A percentile compares a stretch with the other conserved stretches of the same genome.
Evolutionary conservation across 2,797 vertebrate genomes (phyloP).

Genomic region (Hipposideros larvatus): DNA sequence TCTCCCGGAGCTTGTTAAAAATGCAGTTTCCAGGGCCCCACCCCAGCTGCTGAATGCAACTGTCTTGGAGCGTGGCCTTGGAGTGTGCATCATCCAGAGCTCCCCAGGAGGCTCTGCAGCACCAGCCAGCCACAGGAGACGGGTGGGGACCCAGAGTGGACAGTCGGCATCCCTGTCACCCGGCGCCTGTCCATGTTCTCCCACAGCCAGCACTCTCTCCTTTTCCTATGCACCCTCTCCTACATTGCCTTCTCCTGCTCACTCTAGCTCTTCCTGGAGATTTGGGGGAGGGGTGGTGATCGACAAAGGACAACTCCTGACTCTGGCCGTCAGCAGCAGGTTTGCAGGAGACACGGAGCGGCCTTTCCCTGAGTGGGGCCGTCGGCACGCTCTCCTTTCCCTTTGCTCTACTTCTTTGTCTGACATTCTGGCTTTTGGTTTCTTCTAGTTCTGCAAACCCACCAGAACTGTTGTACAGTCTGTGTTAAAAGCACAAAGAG

Average conservation of each 20-base stretch:
- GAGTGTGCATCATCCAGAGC: background rate
- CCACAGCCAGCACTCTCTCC: no score
- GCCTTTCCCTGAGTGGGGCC: background rate
- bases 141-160: background rate
- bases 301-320: background rate
- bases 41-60: background rate
- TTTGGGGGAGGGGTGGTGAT: no score
- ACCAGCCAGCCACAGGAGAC: background rate
- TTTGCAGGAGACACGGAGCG: accelerated
- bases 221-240: background rate
- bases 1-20: background rate
- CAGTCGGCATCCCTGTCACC: background rate
- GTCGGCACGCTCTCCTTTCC: accelerated
- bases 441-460: background rate
- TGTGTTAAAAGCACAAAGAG: background rate
- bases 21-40: background rate
- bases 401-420: background rate
- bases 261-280: background rate
- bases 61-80: background rate
- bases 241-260: background rate
- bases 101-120: background rate
- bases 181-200: accelerated
- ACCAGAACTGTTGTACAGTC: background rate
- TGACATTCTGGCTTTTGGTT: background rate
- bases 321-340: background rate